phyloP scores from a whole-genome alignment of 2,888 invertebrate species.

The Atrina japonica region DNA sequence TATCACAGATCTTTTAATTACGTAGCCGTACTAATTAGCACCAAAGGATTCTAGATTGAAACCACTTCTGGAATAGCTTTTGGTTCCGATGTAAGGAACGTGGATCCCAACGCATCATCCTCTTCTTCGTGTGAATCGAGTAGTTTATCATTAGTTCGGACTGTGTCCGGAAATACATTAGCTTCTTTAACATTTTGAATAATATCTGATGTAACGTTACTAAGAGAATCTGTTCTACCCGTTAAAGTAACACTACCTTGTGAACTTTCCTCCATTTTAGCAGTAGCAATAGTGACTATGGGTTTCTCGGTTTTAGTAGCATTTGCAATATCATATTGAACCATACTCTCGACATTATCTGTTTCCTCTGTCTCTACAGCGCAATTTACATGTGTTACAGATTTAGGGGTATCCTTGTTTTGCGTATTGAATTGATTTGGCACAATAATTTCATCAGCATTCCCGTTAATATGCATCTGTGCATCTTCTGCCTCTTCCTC shows the following conservation, averaged over 20 bases:
- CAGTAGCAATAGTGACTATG: not conserved
- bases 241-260: not conserved
- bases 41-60: not conserved
- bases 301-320: not conserved
- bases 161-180: slow-evolving; percentile 11
- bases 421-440: slow-evolving; percentile 27
- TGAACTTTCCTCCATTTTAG: not conserved
- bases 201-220: slow-evolving; percentile 27
- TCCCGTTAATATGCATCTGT: slow-evolving; percentile 1
- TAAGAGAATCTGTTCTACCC: not conserved
- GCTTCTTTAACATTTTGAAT: slow-evolving; percentile 35
- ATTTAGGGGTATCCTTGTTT: not conserved
- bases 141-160: not conserved
- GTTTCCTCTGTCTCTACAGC: slow-evolving; percentile 3
- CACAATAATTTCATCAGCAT: slow-evolving; percentile 12
- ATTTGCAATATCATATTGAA: not conserved
- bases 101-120: not conserved
- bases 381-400: not conserved
- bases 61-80: slow-evolving; percentile 13
- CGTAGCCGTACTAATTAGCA: too few relatives aligned
- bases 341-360: not conserved
- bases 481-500: slow-evolving; percentile 2
- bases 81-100: slow-evolving; percentile 18
- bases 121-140: not conserved
- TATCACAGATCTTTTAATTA: too few relatives aligned